Evolutionary conservation across 1,140 invertebrate species (phyloP), one percentile per base, ranked within the genome.

Genomic region (Brachionus plicatilis): DNA sequence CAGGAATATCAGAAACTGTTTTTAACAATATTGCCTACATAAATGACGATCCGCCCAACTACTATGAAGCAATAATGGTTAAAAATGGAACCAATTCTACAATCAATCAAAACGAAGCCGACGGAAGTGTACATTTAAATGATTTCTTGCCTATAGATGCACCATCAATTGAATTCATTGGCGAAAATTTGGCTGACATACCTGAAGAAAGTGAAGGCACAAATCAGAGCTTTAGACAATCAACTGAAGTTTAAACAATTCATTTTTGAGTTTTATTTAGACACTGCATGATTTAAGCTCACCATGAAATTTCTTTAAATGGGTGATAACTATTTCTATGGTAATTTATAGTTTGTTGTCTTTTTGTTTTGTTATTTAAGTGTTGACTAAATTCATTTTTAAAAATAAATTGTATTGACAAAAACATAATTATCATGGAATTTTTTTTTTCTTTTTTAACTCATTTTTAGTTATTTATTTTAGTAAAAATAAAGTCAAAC

Each of bases 1-100:
- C 43, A 9, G 43, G 45, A 50, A 76, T 76, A 50, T 17, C n/a
- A 50, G 72, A 76, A 12, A 50, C 5, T 76, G 45, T 76, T 76
- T 76, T 50, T 50, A 76, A 76, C 17, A 76, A 76, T 76, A 50
- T 76, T 11, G 72, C 43, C 3, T 76, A 50, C 20, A 76, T 76
- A 50, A 76, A 76, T 24, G 72, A 76, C 50, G 72, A 76, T 20
- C 72, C 72, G 12, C 72, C 72, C 7, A 76, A 76, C 43, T 76
- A 76, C 20, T 76, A 76, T 37, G 72, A 76, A 9, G 72, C 72
- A 27, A 76, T 76, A 3, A 50, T 47, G 45, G 9, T 76, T 12
- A 76, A 76, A 76, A 76, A 50, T 20, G 17, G 72, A 43, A 41
- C 29, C 7, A 72, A 41, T 43, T 17, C 27, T 68, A 9, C 27